Base-by-base conservation (phyloP, 1,140 invertebrate genomes). In the Ptiloglossa arizonensis region DNA sequence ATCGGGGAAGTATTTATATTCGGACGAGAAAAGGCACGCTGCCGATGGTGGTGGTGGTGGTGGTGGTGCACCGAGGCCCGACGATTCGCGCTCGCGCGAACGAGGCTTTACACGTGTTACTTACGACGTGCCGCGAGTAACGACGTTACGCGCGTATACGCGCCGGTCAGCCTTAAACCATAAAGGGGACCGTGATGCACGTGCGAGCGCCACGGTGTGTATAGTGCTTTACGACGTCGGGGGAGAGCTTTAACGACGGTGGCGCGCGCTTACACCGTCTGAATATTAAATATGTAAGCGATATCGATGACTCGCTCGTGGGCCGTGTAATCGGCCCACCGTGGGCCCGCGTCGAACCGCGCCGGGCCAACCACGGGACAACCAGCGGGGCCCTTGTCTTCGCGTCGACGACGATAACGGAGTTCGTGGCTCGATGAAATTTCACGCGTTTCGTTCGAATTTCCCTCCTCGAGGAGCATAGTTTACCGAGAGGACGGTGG, bases 81-180 rank as follows among this genome's bases (percentile, higher is more conserved):
- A 85, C 54, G 72, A 85, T 80, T 83, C 71, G 62, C 64, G 77
- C 57, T 79, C 77, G 77, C 56, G 62, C 80, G 48, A 82, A 74
- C 80, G 80, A 35, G 56, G 60, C 73, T 80, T 80, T 83, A 85
- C 83, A 85, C 72, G 52, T 80, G 83, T 83, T 85, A 83, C 68
- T 85, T 85, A 83, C 83, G 78, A 85, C 83, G 83, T 85, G 83
- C 72, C 78, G 72, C 75, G 50, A 82, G 80, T 85, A 85, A 85
- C 77, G 77, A 83, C 81, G 70, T 73, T 79, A 74, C 59, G 50
- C 64, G 57, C 50, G 74, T 54, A 64, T 22, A 46, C 35, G 17
- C 35, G 69, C 24, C n/a, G 32, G 35, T 17, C 46, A 24, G 35
- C 32, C 13, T 56, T 41, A 35, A 41, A 38, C 62, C 74, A 73